Percentiles rank a stretch among this genome's conserved stretches.
phyloP scores from a whole-genome alignment of 2,888 invertebrate genomes.

The Lasioglossum malachurum region DNA sequence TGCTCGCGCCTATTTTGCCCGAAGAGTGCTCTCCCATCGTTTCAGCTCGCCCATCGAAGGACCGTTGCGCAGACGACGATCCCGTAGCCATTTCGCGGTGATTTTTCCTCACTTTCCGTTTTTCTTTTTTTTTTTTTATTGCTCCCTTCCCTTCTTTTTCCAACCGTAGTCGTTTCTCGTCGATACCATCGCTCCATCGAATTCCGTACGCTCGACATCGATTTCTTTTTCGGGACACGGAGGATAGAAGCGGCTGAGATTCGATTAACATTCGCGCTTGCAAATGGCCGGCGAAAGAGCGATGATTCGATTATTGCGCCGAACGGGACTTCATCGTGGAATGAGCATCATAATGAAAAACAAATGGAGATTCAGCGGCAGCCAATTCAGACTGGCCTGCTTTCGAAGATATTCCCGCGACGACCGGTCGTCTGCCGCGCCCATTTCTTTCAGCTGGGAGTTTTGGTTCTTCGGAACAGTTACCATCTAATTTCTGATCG shows the following conservation, averaged over 20 bases:
- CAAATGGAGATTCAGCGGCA: conserved; percentile 39
- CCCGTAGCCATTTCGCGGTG: conserved; percentile 2
- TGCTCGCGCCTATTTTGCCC: neutral
- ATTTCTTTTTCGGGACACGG: conserved; percentile 21
- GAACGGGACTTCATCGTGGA: conserved; percentile 22
- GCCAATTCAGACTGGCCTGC: neutral
- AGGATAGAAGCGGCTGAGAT: conserved; percentile 35
- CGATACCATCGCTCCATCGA: neutral
- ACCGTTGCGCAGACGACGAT: neutral
- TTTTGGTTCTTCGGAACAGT: neutral
- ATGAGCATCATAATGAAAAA: conserved; percentile 48
- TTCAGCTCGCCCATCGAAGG: neutral
- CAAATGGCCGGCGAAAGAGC: conserved; percentile 40
- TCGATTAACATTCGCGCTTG: conserved; percentile 51
- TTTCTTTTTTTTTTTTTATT: neutral
- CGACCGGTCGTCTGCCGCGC: neutral
- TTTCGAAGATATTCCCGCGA: neutral
- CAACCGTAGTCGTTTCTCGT: neutral
- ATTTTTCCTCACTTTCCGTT: neutral
- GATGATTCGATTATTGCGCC: conserved; percentile 46
- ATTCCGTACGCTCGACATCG: conserved; percentile 7
- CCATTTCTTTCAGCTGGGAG: neutral
- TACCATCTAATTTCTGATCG: neutral
- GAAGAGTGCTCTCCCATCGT: conserved; percentile 8
- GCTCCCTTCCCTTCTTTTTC: neutral